Base-by-base conservation (phyloP, 1,140 invertebrate genomes). In the Drosophila orosa region DNA sequence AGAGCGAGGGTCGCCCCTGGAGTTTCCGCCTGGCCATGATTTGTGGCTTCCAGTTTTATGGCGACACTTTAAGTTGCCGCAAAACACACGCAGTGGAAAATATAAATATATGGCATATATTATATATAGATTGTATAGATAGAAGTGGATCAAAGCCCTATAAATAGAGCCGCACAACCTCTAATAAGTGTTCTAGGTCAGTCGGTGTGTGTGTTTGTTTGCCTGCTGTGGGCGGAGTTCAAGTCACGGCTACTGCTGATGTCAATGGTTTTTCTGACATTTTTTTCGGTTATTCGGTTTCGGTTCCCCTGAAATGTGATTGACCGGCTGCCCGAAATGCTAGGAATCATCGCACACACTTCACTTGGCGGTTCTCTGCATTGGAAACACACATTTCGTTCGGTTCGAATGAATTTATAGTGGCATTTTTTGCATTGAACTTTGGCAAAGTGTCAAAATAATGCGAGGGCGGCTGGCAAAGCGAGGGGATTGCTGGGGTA, bases 111-210 rank as follows among this genome's bases (percentile, higher is more conserved):
- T 58, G 31, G 29, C 25, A 24, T 10, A 40, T 54, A 54, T 44
- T 31, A 67, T 37, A 48, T 82, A 42, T 24, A 69, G 47, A 45
- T 50, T 22, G 40, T 74, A 60, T 56, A 25, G 22, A 48, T n/a
- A 45, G 40, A 59, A 66, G 48, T 58, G 57, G 39, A 76, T 75
- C 39, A 33, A 50, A 72, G 42, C 72, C 33, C 82, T 87, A 86
- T 65, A 63, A 69, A 86, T 86, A 86, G 67, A 52, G n/a, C 4
- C 45, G 22, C 68, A 71, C 66, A 86, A 86, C 83, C 82, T 86
- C 79, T 79, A 87, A 87, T 59, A 69, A 72, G 59, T 87, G 83
- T 79, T 86, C 82, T 86, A 86, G 82, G 82, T 86, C 82, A 86
- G 72, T 82, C 54, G 27, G 39, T 68, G 79, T 72, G 57, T n/a